A percentile compares a stretch with the other conserved stretches of the same genome.
Evolutionary conservation across 2,113 vertebrate species (phyloP).

Genomic region (Ammodytes dubius): DNA sequence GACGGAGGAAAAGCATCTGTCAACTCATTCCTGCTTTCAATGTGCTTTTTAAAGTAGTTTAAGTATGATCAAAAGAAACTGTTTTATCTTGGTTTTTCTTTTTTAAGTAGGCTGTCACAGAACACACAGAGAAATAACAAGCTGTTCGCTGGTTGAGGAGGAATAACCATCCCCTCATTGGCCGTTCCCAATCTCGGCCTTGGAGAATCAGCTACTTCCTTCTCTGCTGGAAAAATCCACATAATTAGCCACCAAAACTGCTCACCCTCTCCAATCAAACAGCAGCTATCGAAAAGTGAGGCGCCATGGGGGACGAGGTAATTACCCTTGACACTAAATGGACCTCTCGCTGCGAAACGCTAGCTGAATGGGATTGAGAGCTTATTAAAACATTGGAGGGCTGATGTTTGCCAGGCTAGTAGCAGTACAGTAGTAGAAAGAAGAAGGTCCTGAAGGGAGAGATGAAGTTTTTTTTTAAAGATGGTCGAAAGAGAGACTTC

Average conservation of each 20-base stretch:
- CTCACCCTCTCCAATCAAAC: constrained; percentile 64
- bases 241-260: constrained; percentile 63
- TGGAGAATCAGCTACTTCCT: constrained; percentile 55
- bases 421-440: constrained; percentile 2
- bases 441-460: constrained; percentile 16
- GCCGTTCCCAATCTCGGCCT: constrained; percentile 34
- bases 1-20: constrained; percentile 47
- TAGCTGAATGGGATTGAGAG: constrained; percentile 46
- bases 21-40: constrained; percentile 12
- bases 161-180: constrained; percentile 45
- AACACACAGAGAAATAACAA: constrained; percentile 56
- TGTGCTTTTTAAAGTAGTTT: constrained; percentile 19
- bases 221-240: constrained; percentile 26
- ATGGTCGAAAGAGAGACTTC: constrained; percentile 35
- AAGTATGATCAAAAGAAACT: constrained; percentile 59
- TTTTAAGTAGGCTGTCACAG: constrained; percentile 32
- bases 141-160: constrained; percentile 29
- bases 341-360: constrained; percentile 48
- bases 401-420: constrained; percentile 24
- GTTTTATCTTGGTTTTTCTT: constrained; percentile 11
- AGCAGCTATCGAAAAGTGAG: constrained; percentile 58
- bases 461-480: constrained; percentile 8
- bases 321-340: constrained; percentile 68
- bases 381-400: constrained; percentile 59
- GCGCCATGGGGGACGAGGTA: constrained; percentile 52